Evolutionary conservation across 1,140 invertebrate genomes (phyloP), one percentile per base, ranked within the genome.

Genomic region (Antheraea mylitta): DNA sequence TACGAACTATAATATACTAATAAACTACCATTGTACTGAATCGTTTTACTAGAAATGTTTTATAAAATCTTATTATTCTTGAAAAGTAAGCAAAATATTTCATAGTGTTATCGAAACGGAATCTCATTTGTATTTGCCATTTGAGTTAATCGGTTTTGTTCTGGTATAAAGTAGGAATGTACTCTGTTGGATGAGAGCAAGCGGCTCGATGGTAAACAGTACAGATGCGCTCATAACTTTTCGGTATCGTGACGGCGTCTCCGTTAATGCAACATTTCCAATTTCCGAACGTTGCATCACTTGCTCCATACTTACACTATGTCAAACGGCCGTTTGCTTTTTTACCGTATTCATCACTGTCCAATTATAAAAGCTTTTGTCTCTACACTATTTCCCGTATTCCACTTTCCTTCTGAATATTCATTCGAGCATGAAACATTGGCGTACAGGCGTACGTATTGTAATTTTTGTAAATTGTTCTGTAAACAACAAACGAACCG

Each of bases 271-370:
- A 81, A 72, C 78, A 74, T 83, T 89, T 86, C 82, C 86, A 89
- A 90, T 90, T 90, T 89, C 85, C 84, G 81, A 83, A 68, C 74
- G 71, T 75, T 1, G 22, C 1, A 30, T 30, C 79, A 42, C 38
- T 22, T 42, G 30, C 45, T 22, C 13, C 22, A 36, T 75, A 74
- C 75, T 77, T 68, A 70, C 68, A 68, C 71, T 68, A 74, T 71
- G 70, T 74, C 74, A 77, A 82, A 75, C 69, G 75, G 74, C 73
- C 80, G 77, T 83, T 83, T 83, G 75, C 75, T 83, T 87, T 89
- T 89, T 88, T 83, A 79, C 78, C 71, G 77, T 83, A 87, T 89
- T 85, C 80, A 78, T 90, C 84, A 86, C 81, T 86, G 85, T 88
- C 84, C 81, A 80, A 80, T 80, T 81, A 70, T 78, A 85, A 79